phyloP scores from a whole-genome alignment of 2,113 vertebrate species.

The Callocephalon fimbriatum region DNA sequence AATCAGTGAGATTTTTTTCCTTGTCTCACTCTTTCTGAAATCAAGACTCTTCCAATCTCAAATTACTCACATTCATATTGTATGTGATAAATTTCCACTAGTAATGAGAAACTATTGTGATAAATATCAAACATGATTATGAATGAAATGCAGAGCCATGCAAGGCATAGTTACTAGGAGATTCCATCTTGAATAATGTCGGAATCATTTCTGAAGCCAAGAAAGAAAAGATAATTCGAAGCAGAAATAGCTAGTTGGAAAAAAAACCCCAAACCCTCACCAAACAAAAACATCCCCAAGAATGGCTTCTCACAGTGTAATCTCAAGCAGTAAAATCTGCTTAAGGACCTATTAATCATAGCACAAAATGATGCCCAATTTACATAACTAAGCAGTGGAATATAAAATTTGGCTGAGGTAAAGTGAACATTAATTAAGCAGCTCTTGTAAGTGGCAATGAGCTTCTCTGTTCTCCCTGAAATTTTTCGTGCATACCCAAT shows the following conservation, averaged over 20 bases:
- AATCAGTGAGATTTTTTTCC: neutral
- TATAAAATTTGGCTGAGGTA: conserved; percentile 9
- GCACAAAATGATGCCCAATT: neutral
- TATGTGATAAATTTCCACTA: neutral
- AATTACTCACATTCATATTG: neutral
- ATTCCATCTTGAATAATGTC: neutral
- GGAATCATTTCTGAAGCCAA: neutral
- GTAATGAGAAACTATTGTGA: conserved; percentile 15
- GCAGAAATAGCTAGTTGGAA: neutral
- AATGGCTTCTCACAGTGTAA: neutral
- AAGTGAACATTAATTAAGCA: conserved; percentile 24
- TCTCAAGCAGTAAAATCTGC: neutral
- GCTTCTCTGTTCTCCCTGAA: neutral
- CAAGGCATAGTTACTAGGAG: neutral
- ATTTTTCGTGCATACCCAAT: neutral
- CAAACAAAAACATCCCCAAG: neutral
- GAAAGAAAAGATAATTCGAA: neutral
- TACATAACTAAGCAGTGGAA: conserved; percentile 14
- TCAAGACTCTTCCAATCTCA: neutral
- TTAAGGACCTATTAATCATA: conserved; percentile 32
- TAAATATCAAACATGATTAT: conserved; percentile 48
- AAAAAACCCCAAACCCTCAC: fast-evolving
- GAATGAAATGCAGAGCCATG: conserved; percentile 16
- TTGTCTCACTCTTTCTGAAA: neutral
- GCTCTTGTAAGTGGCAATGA: neutral